Evolutionary conservation across 1,140 invertebrate species (phyloP).

Genomic region (Hypsibius dujardini): DNA sequence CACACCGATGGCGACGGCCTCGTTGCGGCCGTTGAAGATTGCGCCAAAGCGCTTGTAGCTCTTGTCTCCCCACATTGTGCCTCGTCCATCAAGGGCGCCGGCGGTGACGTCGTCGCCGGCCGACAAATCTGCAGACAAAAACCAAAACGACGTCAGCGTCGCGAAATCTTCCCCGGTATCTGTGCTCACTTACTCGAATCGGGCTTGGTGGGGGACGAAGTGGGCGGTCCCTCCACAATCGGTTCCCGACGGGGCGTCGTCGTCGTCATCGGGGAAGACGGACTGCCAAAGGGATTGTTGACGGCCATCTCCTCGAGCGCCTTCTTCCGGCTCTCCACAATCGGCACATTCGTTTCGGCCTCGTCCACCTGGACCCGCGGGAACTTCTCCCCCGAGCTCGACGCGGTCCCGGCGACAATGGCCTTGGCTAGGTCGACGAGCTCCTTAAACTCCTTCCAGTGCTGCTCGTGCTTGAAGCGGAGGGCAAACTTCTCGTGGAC

Average conservation of each 20-base stretch:
- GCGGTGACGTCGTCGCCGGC: too few relatives aligned
- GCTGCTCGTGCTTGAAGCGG: conserved; percentile 57
- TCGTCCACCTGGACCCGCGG: neutral
- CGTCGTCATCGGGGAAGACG: too few relatives aligned
- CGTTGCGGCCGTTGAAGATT: neutral
- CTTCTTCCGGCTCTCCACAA: neutral
- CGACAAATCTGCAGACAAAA: too few relatives aligned
- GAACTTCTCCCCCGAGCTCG: neutral
- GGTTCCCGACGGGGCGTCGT: too few relatives aligned
- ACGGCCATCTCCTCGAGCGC: neutral
- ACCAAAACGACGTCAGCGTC: too few relatives aligned
- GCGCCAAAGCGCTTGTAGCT: neutral
- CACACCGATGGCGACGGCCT: neutral
- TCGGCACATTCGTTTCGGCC: conserved; percentile 4
- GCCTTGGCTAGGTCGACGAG: conserved; percentile 39
- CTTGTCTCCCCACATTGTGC: too few relatives aligned
- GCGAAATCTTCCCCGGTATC: too few relatives aligned
- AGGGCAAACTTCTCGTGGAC: conserved; percentile 54
- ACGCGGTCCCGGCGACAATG: neutral
- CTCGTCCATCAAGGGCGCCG: too few relatives aligned
- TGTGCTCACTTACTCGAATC: too few relatives aligned
- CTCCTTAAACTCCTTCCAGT: conserved; percentile 51
- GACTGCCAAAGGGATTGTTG: too few relatives aligned
- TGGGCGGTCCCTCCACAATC: too few relatives aligned
- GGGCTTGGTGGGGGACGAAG: too few relatives aligned